phyloP scores from a whole-genome alignment of 2,113 vertebrate species.

The Microtus montanus region DNA sequence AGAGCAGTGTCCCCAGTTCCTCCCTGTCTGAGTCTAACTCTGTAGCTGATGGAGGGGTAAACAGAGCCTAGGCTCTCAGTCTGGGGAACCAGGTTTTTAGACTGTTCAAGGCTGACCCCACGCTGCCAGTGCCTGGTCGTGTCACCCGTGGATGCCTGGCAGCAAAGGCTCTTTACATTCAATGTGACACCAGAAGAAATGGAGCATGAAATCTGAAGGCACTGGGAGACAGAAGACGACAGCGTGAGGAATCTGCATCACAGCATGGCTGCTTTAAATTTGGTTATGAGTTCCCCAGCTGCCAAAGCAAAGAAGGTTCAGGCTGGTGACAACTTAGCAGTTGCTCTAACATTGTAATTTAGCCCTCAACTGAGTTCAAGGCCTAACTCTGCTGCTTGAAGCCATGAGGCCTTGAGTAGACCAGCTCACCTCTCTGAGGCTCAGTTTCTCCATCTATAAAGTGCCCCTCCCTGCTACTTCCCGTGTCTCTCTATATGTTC shows the following conservation, averaged over 20 bases:
- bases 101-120: neutral
- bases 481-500: neutral
- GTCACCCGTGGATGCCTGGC: neutral
- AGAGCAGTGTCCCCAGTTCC: no score
- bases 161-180: neutral
- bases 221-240: neutral
- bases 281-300: neutral
- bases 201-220: neutral
- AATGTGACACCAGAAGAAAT: neutral
- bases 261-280: neutral
- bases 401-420: neutral
- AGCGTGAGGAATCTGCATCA: neutral
- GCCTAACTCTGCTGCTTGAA: neutral
- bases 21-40: neutral
- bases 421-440: neutral
- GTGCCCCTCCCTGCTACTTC: neutral
- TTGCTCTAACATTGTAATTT: neutral
- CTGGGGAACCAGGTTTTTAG: neutral
- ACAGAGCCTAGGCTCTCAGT: neutral
- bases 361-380: neutral
- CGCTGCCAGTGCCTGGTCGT: neutral
- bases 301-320: slow-evolving; percentile 29
- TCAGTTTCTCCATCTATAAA: neutral
- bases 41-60: neutral
- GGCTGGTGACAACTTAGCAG: neutral